These are phyloP conservation scores for Drosophila takahashii DNA, from an alignment of 1,140 invertebrate species.

Conservation along the genomic window DNA sequence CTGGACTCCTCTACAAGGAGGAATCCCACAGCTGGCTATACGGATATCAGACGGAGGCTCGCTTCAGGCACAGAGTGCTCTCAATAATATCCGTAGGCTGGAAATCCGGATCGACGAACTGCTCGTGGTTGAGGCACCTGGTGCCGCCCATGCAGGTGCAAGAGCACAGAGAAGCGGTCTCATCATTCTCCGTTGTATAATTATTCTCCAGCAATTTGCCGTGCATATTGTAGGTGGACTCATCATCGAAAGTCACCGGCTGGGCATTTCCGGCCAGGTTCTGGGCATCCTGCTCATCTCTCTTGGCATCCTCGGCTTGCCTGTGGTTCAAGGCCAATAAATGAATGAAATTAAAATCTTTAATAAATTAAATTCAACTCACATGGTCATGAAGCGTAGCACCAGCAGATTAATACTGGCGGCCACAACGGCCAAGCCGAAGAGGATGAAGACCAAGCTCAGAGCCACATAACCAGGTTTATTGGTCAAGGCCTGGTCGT, in stretches of 20 bases:
- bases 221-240: slow-evolving; percentile 74
- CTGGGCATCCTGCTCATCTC: slow-evolving; percentile 93
- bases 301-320: slow-evolving; percentile 94
- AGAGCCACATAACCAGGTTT: slow-evolving; percentile 98
- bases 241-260: slow-evolving; percentile 72
- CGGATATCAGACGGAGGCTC: slow-evolving; percentile 79
- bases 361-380: background rate
- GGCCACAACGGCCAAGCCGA: slow-evolving; percentile 98
- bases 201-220: slow-evolving; percentile 76
- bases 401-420: slow-evolving; percentile 99
- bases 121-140: slow-evolving; percentile 85
- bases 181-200: slow-evolving; percentile 76
- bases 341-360: background rate
- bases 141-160: slow-evolving; percentile 83
- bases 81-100: slow-evolving; percentile 84
- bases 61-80: slow-evolving; percentile 77
- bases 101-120: slow-evolving; percentile 85
- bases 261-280: slow-evolving; percentile 63
- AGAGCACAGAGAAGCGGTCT: slow-evolving; percentile 81
- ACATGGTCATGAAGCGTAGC: slow-evolving; percentile 99
- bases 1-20: slow-evolving; percentile 10
- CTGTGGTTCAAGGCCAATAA: slow-evolving; percentile 84
- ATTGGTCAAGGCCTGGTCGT: slow-evolving; percentile 95
- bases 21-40: slow-evolving; percentile 25
- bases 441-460: slow-evolving; percentile 98